phyloP scores from a whole-genome alignment of 1,140 invertebrate species.

The Drosophila persimilis region DNA sequence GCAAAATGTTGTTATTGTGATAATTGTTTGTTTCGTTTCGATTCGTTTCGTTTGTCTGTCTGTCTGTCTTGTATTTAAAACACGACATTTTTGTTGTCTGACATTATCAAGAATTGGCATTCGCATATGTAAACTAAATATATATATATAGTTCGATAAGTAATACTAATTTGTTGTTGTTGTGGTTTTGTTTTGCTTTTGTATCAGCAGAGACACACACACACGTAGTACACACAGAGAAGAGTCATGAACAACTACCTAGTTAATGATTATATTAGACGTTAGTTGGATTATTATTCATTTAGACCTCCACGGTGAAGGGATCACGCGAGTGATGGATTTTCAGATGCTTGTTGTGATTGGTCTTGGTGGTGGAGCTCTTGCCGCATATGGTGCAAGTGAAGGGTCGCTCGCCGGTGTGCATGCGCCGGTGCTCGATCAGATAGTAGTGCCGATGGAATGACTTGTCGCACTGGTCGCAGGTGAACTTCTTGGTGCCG shows the following conservation, averaged over 20 bases:
- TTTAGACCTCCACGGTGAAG: constrained; percentile 91
- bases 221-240: constrained; percentile 73
- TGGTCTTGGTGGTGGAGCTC: constrained; percentile 92
- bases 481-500: constrained; percentile 93
- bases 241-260: constrained; percentile 75
- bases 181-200: constrained; percentile 48
- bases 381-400: constrained; percentile 94
- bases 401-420: constrained; percentile 91
- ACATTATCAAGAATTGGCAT: constrained; percentile 64
- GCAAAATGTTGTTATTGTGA: constrained; percentile 70
- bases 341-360: constrained; percentile 94
- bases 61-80: constrained; percentile 7
- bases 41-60: constrained; percentile 22
- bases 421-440: constrained; percentile 92
- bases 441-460: constrained; percentile 95
- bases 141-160: constrained; percentile 59
- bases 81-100: constrained; percentile 2
- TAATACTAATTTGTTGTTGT: constrained; percentile 76
- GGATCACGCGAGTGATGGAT: constrained; percentile 94
- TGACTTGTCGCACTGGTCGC: constrained; percentile 93
- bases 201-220: constrained; percentile 71
- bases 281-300: constrained; percentile 43
- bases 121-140: constrained; percentile 63
- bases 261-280: constrained; percentile 71
- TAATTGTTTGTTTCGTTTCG: constrained; percentile 35